Percentiles rank a stretch among this genome's conserved stretches.
Conservation (phyloP, 2,113 vertebrate genomes). For the Galbula dea region DNA sequence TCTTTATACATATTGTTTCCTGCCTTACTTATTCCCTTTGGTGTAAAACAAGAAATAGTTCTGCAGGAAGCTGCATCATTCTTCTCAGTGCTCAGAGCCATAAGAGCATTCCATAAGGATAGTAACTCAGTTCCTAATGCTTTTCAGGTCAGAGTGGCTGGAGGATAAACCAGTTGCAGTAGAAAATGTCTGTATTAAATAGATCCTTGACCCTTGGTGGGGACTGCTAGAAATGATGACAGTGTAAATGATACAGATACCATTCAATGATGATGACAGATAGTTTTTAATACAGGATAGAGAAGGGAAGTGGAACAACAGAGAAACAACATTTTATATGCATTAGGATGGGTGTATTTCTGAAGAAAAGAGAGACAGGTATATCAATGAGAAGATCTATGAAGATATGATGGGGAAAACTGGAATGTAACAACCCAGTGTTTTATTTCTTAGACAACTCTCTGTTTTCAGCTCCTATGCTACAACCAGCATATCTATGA, state of each 20-base stretch:
- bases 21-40: not conserved
- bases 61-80: not conserved
- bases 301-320: not conserved
- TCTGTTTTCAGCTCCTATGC: not conserved
- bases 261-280: not conserved
- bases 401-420: not conserved
- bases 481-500: not conserved
- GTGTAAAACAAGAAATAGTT: not conserved
- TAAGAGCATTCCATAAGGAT: not conserved
- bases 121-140: not conserved
- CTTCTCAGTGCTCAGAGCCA: not conserved
- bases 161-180: not conserved
- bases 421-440: not conserved
- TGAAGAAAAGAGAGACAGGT: not conserved
- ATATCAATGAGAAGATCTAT: not conserved
- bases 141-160: not conserved
- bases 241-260: not conserved
- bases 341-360: not conserved
- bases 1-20: not conserved
- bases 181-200: not conserved
- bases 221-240: not conserved
- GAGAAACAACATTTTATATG: not conserved
- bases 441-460: not conserved
- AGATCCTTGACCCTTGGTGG: not conserved
- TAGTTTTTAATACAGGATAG: not conserved